Evolutionary conservation across 2,113 vertebrate species (phyloP).

Genomic region (Bombycilla garrulus): DNA sequence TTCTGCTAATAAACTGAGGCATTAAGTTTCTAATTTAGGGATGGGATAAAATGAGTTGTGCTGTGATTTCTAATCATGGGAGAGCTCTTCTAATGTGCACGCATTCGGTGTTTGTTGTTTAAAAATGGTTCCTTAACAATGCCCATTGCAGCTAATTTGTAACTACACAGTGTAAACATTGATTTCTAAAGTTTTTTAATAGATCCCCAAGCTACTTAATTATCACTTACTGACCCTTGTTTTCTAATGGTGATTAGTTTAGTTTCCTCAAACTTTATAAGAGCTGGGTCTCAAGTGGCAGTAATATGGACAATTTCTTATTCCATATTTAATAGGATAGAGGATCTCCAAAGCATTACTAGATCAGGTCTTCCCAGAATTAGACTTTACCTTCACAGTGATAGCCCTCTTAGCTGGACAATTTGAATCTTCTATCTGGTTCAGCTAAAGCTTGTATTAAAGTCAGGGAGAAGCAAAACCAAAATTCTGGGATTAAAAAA

Average conservation of each 20-base stretch:
- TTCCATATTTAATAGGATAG: conserved; percentile 11
- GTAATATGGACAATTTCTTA: conserved; percentile 19
- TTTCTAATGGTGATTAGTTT: conserved; percentile 60
- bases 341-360: neutral
- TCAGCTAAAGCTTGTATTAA: neutral
- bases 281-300: conserved; percentile 15
- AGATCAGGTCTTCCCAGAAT: neutral
- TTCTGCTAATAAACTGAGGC: conserved; percentile 61
- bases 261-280: conserved; percentile 41
- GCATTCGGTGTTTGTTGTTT: conserved; percentile 40
- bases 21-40: conserved; percentile 65
- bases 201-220: conserved; percentile 72
- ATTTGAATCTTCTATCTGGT: neutral
- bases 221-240: conserved; percentile 66
- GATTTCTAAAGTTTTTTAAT: conserved; percentile 65
- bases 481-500: neutral
- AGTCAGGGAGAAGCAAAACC: neutral
- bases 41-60: conserved; percentile 50
- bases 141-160: conserved; percentile 73
- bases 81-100: conserved; percentile 39
- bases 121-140: conserved; percentile 66
- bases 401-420: neutral
- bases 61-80: conserved; percentile 51
- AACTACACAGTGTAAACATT: conserved; percentile 58
- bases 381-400: neutral